Conservation (phyloP, 2,113 vertebrate genomes). For the Oryzias melastigma region DNA sequence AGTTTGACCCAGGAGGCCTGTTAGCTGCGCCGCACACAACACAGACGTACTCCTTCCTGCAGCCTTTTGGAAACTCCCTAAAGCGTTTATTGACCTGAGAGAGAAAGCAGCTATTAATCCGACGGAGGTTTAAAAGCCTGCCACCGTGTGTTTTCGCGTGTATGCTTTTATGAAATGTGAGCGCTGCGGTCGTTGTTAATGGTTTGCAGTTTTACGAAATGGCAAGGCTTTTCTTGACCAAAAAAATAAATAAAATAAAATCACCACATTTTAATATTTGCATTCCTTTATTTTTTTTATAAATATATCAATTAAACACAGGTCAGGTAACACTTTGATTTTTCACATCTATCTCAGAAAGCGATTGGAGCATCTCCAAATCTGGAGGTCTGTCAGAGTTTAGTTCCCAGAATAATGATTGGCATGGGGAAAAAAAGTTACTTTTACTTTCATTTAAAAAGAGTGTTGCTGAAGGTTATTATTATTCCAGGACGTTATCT, state of each 20-base stretch:
- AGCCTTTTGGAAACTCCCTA: conserved; percentile 61
- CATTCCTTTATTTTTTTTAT: neutral
- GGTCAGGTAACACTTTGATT: too few relatives aligned
- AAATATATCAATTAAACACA: neutral
- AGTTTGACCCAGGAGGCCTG: conserved; percentile 70
- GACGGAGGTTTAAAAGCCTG: conserved; percentile 67
- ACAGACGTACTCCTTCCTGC: conserved; percentile 31
- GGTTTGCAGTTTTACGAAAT: neutral
- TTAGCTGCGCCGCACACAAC: conserved; percentile 45
- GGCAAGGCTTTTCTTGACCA: neutral
- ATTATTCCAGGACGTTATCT: too few relatives aligned
- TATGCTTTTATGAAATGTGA: conserved; percentile 28
- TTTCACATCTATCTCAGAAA: too few relatives aligned
- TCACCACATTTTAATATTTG: neutral
- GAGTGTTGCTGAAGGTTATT: too few relatives aligned
- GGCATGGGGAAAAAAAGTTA: too few relatives aligned
- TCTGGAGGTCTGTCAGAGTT: too few relatives aligned
- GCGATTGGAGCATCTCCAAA: too few relatives aligned
- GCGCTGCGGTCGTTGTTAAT: neutral
- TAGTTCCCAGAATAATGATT: too few relatives aligned
- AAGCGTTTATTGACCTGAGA: conserved; percentile 69
- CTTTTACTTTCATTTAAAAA: too few relatives aligned
- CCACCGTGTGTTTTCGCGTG: conserved; percentile 29
- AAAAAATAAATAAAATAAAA: too few relatives aligned
- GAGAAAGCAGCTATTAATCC: conserved; percentile 70